Percentiles rank a stretch among this genome's conserved stretches.
Conservation (phyloP, 35 echinoderm and acorn worm species). For the Amphiura filiformis region DNA sequence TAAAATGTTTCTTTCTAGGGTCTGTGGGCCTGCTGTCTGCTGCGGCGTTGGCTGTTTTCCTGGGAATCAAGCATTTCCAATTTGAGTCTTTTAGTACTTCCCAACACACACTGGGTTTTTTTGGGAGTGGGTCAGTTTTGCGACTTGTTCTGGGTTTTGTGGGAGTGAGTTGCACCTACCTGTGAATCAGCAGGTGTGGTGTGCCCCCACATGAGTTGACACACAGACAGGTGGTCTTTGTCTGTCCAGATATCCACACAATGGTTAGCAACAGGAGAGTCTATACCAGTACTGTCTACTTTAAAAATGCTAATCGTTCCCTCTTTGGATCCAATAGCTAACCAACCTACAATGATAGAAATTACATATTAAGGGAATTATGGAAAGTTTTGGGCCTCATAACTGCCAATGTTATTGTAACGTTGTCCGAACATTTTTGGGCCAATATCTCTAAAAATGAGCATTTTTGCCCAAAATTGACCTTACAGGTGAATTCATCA, state of each 20-base stretch:
- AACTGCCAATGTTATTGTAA: neutral
- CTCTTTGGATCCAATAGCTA: slow-evolving; percentile 17
- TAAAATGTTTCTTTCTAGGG: too few species aligned
- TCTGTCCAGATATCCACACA: slow-evolving; percentile 32
- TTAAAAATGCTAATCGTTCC: slow-evolving; percentile 13
- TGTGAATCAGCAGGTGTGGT: neutral
- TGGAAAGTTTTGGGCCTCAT: too few species aligned
- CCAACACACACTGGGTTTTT: too few species aligned
- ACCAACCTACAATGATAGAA: neutral
- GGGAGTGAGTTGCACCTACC: too few species aligned
- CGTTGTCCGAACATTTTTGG: neutral
- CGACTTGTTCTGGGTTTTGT: too few species aligned
- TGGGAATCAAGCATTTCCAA: too few species aligned
- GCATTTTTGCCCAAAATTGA: too few species aligned
- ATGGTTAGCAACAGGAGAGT: neutral
- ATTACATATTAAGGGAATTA: neutral
- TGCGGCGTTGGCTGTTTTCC: too few species aligned
- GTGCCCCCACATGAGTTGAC: neutral
- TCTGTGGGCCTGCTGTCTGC: too few species aligned
- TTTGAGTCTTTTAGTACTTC: too few species aligned
- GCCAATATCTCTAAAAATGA: neutral
- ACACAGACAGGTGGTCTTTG: slow-evolving; percentile 9
- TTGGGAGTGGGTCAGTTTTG: too few species aligned
- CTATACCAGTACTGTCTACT: neutral
- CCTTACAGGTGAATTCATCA: too few species aligned